Evolutionary conservation across 35 echinoderm and acorn worm genomes (phyloP).

Genomic region (Anneissia japonica): DNA sequence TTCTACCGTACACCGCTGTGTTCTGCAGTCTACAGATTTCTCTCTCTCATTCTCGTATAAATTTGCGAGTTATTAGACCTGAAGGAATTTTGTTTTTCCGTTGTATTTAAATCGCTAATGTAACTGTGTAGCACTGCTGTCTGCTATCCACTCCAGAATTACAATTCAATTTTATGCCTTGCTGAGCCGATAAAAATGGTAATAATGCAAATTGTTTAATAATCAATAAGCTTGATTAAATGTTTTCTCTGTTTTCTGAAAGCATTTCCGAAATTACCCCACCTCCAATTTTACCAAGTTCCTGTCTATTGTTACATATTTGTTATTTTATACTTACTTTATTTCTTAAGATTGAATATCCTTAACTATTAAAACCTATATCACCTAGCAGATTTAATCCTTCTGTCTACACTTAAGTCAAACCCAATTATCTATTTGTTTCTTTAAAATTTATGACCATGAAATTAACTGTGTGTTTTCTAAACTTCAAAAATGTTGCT

Average conservation of each 20-base stretch:
- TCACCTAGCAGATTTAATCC: neutral
- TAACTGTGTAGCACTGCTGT: neutral
- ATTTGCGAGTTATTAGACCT: neutral
- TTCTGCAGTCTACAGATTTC: neutral
- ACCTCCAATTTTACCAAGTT: neutral
- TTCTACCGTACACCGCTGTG: neutral
- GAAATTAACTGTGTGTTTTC: neutral
- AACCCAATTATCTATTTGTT: neutral
- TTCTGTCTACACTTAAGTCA: neutral
- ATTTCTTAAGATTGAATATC: neutral
- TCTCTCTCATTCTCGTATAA: neutral
- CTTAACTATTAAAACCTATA: neutral
- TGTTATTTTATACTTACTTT: neutral
- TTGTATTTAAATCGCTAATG: neutral
- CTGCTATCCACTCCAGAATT: neutral
- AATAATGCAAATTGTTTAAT: neutral
- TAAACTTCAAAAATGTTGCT: neutral
- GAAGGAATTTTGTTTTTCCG: neutral
- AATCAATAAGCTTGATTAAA: neutral
- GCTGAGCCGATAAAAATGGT: neutral
- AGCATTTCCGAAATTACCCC: neutral
- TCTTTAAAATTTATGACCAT: neutral
- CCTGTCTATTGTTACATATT: neutral
- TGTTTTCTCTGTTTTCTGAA: neutral
- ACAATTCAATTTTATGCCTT: neutral